phyloP scores from a whole-genome alignment of 2,113 vertebrate species.

The Melanotaenia duboulayi region DNA sequence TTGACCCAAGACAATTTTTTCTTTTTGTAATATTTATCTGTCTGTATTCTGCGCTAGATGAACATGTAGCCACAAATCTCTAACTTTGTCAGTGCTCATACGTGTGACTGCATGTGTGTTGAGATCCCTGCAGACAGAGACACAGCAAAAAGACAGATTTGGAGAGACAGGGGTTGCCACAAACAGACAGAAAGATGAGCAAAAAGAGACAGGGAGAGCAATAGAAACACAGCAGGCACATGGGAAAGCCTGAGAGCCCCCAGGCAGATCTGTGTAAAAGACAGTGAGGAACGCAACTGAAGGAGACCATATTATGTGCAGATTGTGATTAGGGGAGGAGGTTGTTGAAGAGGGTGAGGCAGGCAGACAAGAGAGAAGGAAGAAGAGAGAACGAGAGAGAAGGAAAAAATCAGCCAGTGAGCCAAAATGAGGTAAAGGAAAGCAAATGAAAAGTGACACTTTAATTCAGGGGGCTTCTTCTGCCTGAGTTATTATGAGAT shows the following conservation, averaged over 20 bases:
- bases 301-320: slow-evolving; percentile 70
- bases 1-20: slow-evolving; percentile 15
- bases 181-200: slow-evolving; percentile 65
- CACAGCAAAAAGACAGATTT: slow-evolving; percentile 56
- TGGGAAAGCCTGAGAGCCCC: slow-evolving; percentile 75
- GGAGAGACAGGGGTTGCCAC: slow-evolving; percentile 60
- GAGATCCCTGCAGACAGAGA: slow-evolving; percentile 54
- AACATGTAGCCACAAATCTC: slow-evolving; percentile 25
- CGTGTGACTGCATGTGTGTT: slow-evolving; percentile 30
- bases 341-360: slow-evolving; percentile 38
- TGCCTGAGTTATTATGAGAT: slow-evolving; percentile 85
- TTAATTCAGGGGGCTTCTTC: slow-evolving; percentile 84
- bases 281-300: slow-evolving; percentile 72
- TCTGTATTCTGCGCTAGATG: slow-evolving; percentile 24
- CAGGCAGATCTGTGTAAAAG: slow-evolving; percentile 76
- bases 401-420: slow-evolving; percentile 56
- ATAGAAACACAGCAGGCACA: slow-evolving; percentile 74
- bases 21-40: slow-evolving; percentile 48
- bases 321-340: slow-evolving; percentile 55
- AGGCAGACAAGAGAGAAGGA: slow-evolving; percentile 54
- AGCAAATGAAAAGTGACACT: slow-evolving; percentile 87
- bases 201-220: slow-evolving; percentile 61
- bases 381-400: slow-evolving; percentile 32
- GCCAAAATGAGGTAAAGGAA: slow-evolving; percentile 80
- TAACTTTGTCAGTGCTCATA: slow-evolving; percentile 32